These are phyloP conservation scores for Struthio camelus DNA, from an alignment of 2,113 vertebrate genomes.

Conservation along the genomic window DNA sequence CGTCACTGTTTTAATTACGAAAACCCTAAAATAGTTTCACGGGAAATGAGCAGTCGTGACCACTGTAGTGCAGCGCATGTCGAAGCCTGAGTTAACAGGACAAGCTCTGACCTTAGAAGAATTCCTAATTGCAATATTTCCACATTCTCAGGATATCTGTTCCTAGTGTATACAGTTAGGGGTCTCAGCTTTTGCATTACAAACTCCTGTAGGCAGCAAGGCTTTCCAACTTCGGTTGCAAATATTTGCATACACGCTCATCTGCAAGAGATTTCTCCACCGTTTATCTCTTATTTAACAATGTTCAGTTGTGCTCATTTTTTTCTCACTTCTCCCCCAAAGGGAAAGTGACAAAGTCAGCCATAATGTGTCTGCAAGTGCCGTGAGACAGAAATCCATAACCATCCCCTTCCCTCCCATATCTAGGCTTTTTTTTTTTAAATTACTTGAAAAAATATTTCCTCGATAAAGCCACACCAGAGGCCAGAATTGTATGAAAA, in stretches of 20 bases:
- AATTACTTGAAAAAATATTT: background rate
- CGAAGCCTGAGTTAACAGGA: background rate
- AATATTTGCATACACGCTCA: background rate
- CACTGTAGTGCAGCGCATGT: rapidly evolving
- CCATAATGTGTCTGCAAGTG: background rate
- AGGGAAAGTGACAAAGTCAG: background rate
- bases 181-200: background rate
- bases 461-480: background rate
- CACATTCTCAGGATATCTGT: background rate
- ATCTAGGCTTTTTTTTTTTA: background rate
- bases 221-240: conserved; percentile 17
- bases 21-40: background rate
- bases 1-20: background rate
- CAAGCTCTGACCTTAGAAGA: background rate
- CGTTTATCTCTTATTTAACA: background rate
- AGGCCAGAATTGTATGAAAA: background rate
- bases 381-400: background rate
- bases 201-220: background rate
- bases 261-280: background rate
- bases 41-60: background rate
- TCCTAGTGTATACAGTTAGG: background rate
- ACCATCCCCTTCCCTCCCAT: background rate
- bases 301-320: background rate
- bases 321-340: background rate
- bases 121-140: background rate